A percentile compares a stretch with the other conserved stretches of the same genome.
These are phyloP conservation scores for Encarsia formosa DNA, from an alignment of 2,888 invertebrate species.

Conservation along the genomic window DNA sequence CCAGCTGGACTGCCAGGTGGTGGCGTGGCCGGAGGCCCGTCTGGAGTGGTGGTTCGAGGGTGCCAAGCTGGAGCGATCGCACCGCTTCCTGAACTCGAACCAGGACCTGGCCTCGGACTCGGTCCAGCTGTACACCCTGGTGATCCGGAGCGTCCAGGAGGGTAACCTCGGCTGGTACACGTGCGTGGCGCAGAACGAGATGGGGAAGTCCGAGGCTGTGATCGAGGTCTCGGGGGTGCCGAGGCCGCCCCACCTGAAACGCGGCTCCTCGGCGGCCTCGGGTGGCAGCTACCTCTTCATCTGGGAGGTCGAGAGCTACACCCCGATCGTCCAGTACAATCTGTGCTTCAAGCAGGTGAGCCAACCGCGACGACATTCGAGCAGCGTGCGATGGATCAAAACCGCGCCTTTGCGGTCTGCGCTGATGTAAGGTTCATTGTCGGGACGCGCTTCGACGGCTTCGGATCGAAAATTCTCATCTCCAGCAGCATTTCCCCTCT, in stretches of 20 bases:
- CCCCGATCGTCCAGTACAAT: conserved; percentile 70
- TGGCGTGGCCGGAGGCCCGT: conserved; percentile 65
- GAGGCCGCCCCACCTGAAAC: conserved; percentile 66
- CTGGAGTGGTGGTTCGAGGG: conserved; percentile 49
- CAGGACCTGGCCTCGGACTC: conserved; percentile 1
- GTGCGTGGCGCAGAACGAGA: conserved; percentile 70
- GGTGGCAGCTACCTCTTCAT: conserved; percentile 65
- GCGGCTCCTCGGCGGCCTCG: conserved; percentile 37
- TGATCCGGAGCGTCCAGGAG: conserved; percentile 65
- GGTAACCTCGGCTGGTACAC: conserved; percentile 75
- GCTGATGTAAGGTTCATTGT: too few species aligned
- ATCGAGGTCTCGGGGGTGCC: conserved; percentile 74
- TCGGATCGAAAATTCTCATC: too few species aligned
- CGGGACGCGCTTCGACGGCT: too few species aligned
- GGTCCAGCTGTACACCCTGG: conserved; percentile 55
- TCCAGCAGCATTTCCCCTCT: too few species aligned
- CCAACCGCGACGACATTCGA: not conserved
- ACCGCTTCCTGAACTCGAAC: conserved; percentile 48
- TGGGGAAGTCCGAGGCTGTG: conserved; percentile 67
- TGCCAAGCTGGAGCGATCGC: conserved; percentile 35
- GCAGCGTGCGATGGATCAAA: conserved; percentile 2
- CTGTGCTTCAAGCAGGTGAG: conserved; percentile 49
- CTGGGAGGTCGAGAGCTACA: conserved; percentile 82
- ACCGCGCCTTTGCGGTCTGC: too few species aligned
- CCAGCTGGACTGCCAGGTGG: conserved; percentile 66